Base-by-base conservation (phyloP, 2,113 vertebrate species). In the Ahaetulla prasina region DNA sequence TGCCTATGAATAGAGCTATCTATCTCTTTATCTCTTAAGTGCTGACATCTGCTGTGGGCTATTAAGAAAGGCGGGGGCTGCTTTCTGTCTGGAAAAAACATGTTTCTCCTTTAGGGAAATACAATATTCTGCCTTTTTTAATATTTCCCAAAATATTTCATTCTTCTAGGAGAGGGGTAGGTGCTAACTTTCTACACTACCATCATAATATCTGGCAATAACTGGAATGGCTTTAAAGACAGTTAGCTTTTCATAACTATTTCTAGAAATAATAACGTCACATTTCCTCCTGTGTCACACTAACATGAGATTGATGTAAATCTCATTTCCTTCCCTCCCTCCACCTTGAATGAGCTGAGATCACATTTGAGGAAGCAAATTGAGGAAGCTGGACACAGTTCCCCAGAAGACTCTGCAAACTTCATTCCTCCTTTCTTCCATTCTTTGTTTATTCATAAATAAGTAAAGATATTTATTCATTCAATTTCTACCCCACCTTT, bases 351-450 rank as follows among this genome's bases (percentile, higher is more conserved):
- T 80, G 35, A 80, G 35, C n/a, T 20, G 68, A 49, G 89, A 14
- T 35, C 85, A 87, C 90, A 74, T 87, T 89, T 87, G 45, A 47
- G 27, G 74, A 49, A 85, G 52, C 63, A 23, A 47, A 12, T 47
- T 0, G 74, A 80, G 35, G 74, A 80, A 43, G 74, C 52, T 90
- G 63, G 25, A 22, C 45, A 49, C 45, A 57, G 30, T 5, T 80
- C 57, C 90, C 9, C 23, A 87, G 39, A 47, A 94, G 49, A 52
- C 1, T 3, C 45, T n/a, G n/a, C 43, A 52, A 50, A 93, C 8
- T 86, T 88, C 50, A 92, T 63, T 84, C 57, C 94, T 94, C 93
- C 53, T 90, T 95, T 93, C 89, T 89, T 94, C 9, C n/a, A 49
- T 39, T 27, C 22, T 60, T 92, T 50, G 74, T 80, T 80, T 22